Percentiles rank a stretch among this genome's conserved stretches.
These are phyloP conservation scores for Eupeodes latifasciatus DNA, from an alignment of 2,888 invertebrate species.

Conservation along the genomic window DNA sequence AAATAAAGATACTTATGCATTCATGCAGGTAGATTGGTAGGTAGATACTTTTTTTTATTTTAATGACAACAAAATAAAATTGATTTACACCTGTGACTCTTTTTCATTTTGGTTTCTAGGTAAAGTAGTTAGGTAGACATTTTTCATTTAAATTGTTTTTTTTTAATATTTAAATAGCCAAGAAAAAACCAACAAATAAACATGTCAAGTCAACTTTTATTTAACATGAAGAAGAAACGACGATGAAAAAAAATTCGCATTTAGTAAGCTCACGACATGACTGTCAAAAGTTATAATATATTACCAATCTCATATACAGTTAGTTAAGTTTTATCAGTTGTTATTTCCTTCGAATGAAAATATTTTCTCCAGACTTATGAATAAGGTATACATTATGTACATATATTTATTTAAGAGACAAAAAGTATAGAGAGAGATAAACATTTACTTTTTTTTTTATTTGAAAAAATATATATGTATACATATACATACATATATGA, in stretches of 20 bases:
- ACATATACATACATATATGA: too few species aligned
- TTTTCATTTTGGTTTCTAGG: neutral
- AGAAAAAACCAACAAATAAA: conserved; percentile 36
- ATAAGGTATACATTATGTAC: neutral
- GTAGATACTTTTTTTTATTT: neutral
- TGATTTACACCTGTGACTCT: conserved; percentile 66
- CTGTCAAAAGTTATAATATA: conserved; percentile 17
- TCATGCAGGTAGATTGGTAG: neutral
- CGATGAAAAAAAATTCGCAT: conserved; percentile 46
- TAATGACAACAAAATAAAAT: conserved; percentile 42
- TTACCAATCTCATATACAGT: conserved; percentile 34
- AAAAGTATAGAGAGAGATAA: neutral
- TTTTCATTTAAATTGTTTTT: neutral
- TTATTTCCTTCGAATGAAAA: neutral
- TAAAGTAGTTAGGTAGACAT: neutral
- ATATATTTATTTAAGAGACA: neutral
- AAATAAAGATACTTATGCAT: neutral
- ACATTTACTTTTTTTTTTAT: neutral
- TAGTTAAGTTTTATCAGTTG: conserved; percentile 34
- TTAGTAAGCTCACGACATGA: conserved; percentile 49
- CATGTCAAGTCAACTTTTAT: conserved; percentile 64
- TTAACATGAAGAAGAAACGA: conserved; percentile 53
- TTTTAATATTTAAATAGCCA: conserved; percentile 12
- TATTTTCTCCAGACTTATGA: neutral
- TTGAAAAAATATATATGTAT: conserved; percentile 38